Evolutionary conservation across 2,113 vertebrate species (phyloP).

Genomic region (Epinephelus fuscoguttatus): DNA sequence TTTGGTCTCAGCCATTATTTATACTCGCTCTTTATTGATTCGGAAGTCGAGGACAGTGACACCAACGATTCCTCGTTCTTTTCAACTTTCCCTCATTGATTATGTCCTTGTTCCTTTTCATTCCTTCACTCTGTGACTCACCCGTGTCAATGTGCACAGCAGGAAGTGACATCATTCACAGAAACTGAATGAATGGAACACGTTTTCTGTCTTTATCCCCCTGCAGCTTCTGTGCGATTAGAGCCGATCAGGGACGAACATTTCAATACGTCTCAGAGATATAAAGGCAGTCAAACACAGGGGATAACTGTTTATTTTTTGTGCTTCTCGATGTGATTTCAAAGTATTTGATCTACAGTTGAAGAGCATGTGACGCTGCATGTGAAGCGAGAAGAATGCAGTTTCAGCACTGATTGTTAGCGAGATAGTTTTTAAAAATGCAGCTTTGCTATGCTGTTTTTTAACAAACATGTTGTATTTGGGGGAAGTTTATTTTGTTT

Average conservation of each 20-base stretch:
- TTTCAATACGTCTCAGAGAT: neutral
- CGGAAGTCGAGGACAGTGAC: neutral
- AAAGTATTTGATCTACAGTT: neutral
- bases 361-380: neutral
- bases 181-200: neutral
- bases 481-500: neutral
- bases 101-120: neutral
- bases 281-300: too few species aligned
- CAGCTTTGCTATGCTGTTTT: too few species aligned
- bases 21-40: neutral
- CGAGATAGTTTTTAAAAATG: neutral
- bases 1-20: too few species aligned
- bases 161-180: neutral
- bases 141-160: too few species aligned
- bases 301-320: too few species aligned
- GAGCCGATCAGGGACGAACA: neutral
- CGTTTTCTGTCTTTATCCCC: neutral
- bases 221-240: neutral
- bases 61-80: neutral
- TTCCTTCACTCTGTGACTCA: constrained; percentile 10
- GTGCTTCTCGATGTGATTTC: neutral
- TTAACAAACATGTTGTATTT: too few species aligned
- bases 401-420: neutral
- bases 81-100: neutral
- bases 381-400: neutral